phyloP scores from a whole-genome alignment of 2,797 vertebrate genomes.

The Leptodactylus fallax region DNA sequence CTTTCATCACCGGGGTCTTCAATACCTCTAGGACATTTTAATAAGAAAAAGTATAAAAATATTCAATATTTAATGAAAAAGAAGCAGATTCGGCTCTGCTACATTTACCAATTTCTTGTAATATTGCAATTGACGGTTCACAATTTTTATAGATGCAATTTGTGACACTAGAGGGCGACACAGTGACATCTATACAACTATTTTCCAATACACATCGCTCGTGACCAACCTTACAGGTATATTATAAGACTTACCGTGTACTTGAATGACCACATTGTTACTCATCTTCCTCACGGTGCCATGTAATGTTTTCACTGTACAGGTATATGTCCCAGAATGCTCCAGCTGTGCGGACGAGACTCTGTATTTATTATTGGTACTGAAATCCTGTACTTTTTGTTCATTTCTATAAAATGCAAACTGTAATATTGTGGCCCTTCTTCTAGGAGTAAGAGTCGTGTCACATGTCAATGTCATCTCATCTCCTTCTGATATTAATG shows the following conservation, averaged over 20 bases:
- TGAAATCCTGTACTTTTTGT: neutral
- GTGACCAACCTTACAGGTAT: too few species aligned
- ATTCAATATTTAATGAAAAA: too few species aligned
- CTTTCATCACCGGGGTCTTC: neutral
- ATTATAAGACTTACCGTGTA: neutral
- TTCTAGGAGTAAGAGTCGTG: neutral
- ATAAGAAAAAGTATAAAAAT: neutral
- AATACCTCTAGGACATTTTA: neutral
- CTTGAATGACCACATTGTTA: neutral
- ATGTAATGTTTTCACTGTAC: neutral
- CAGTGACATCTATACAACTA: too few species aligned
- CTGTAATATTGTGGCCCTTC: neutral
- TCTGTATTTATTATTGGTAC: neutral
- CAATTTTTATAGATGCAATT: too few species aligned
- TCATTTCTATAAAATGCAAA: slow-evolving; percentile 30
- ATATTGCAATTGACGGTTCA: too few species aligned
- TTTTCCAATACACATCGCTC: neutral
- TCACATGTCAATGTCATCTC: slow-evolving; percentile 14
- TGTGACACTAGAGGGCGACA: neutral
- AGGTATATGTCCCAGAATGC: slow-evolving; percentile 19
- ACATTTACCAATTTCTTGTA: too few species aligned
- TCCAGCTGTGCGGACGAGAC: neutral
- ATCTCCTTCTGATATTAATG: neutral
- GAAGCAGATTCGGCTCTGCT: too few species aligned
- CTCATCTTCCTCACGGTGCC: neutral